Evolutionary conservation across 2,797 vertebrate species (phyloP).

Genomic region (Hapalemur alaotrensis): DNA sequence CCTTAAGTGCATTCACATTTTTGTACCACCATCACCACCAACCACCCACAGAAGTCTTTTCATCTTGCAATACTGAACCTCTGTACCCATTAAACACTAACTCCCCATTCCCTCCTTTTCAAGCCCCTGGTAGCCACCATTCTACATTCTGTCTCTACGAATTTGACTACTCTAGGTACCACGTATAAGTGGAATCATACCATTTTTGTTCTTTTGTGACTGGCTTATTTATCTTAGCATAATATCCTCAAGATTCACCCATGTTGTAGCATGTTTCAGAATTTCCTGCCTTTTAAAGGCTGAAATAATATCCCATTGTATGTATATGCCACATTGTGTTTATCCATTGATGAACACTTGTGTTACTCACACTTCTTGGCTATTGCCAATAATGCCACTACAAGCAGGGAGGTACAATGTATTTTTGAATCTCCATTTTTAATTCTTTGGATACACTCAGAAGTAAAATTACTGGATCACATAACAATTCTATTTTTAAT

Average conservation of each 20-base stretch:
- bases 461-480: not conserved
- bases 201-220: not conserved
- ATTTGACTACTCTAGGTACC: not conserved
- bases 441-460: not conserved
- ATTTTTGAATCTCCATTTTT: not conserved
- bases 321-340: not conserved
- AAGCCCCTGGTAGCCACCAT: not conserved
- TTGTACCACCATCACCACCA: rapidly evolving
- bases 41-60: not conserved
- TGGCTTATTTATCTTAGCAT: not conserved
- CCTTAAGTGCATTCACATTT: not conserved
- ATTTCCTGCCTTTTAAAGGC: not conserved
- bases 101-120: not conserved
- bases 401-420: too few relatives aligned
- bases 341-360: too few relatives aligned
- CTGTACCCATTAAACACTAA: not conserved
- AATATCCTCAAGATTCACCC: not conserved
- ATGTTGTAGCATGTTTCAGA: not conserved
- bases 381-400: too few relatives aligned
- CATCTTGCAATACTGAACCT: not conserved
- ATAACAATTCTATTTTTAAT: not conserved
- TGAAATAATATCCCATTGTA: not conserved
- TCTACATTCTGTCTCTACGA: not conserved
- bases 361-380: too few relatives aligned
- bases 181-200: not conserved